Percentiles rank a stretch among this genome's conserved stretches.
Evolutionary conservation across 2,888 invertebrate genomes (phyloP).

Genomic region (Kuschelorhynchus macadamiae): DNA sequence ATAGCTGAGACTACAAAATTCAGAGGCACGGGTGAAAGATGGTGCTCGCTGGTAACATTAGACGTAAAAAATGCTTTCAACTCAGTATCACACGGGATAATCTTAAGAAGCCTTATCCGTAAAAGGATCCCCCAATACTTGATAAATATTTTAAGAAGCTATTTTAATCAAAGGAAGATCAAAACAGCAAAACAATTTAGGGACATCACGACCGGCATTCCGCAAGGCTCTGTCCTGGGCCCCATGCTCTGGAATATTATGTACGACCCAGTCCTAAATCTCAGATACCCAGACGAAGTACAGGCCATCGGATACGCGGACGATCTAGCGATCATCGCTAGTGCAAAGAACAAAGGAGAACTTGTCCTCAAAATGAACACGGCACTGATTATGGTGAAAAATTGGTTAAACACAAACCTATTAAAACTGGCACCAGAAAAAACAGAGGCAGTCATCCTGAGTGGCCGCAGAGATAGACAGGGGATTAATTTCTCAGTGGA

Average conservation of each 20-base stretch:
- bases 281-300: slow-evolving; percentile 11
- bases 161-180: not conserved
- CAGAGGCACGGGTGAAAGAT: not conserved
- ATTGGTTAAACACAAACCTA: not conserved
- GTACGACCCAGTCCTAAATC: too few relatives aligned
- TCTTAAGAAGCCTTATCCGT: not conserved
- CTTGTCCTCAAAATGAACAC: not conserved
- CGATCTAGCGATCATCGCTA: not conserved
- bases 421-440: slow-evolving; percentile 9
- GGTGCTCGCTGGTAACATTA: not conserved
- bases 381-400: not conserved
- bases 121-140: not conserved
- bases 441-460: slow-evolving; percentile 5
- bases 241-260: too few relatives aligned
- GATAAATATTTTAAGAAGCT: not conserved
- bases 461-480: not conserved
- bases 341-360: not conserved
- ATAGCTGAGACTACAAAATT: not conserved
- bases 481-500: not conserved
- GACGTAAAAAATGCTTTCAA: slow-evolving; percentile 37
- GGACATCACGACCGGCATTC: not conserved
- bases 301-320: not conserved
- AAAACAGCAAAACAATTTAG: not conserved
- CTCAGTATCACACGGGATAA: slow-evolving; percentile 5
- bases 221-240: too few relatives aligned